A percentile compares a stretch with the other conserved stretches of the same genome.
phyloP scores from a whole-genome alignment of 2,113 vertebrate genomes.

The Austrofundulus limnaeus region DNA sequence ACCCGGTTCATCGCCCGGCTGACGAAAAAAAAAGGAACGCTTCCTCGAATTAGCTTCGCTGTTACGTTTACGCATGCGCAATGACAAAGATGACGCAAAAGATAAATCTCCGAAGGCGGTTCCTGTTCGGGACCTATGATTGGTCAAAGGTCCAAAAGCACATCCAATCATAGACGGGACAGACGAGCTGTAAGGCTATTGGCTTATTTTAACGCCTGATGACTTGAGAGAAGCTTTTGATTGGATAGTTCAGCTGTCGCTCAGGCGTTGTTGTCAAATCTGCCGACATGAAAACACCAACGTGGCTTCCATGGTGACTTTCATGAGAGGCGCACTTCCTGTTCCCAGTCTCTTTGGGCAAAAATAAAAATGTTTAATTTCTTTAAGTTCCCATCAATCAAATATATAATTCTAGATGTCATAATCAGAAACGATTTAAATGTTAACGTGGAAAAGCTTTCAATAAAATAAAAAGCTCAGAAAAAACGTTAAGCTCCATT shows the following conservation, averaged over 20 bases:
- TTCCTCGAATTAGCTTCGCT: too few relatives aligned
- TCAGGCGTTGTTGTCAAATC: constrained; percentile 59
- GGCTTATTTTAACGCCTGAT: constrained; percentile 17
- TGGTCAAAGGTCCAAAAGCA: constrained; percentile 25
- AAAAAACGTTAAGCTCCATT: too few relatives aligned
- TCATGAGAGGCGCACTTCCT: constrained; percentile 55
- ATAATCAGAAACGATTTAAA: too few relatives aligned
- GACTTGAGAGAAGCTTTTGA: background rate
- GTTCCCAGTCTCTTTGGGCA: constrained; percentile 73
- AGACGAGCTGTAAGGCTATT: constrained; percentile 22
- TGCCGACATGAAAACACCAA: constrained; percentile 67
- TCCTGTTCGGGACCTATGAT: constrained; percentile 22
- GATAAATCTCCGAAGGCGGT: constrained; percentile 33
- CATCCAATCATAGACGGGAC: constrained; percentile 32
- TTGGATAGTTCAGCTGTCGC: constrained; percentile 49
- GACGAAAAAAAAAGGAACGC: too few relatives aligned
- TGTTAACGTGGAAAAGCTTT: too few relatives aligned
- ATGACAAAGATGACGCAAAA: constrained; percentile 57
- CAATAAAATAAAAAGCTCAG: too few relatives aligned
- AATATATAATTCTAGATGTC: too few relatives aligned
- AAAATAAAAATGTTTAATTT: too few relatives aligned
- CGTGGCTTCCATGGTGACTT: too few relatives aligned
- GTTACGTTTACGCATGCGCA: constrained; percentile 43
- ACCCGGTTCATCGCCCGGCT: too few relatives aligned
- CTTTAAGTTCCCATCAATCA: too few relatives aligned